These are phyloP conservation scores for Etheostoma spectabile DNA, from an alignment of 2,113 vertebrate genomes.

Conservation along the genomic window DNA sequence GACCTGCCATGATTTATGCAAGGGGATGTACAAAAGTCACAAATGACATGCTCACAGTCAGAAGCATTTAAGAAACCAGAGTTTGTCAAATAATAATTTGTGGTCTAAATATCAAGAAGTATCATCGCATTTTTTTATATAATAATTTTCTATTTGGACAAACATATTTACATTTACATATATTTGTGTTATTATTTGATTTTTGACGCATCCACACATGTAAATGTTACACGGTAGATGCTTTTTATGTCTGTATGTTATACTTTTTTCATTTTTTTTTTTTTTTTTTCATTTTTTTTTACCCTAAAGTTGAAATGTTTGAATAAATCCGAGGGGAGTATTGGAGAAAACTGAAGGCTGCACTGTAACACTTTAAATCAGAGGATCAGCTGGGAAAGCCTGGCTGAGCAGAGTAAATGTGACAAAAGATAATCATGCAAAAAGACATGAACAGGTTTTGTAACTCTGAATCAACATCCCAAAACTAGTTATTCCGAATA, in stretches of 20 bases:
- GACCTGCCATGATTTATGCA: too few species aligned
- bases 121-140: background rate
- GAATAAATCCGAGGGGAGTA: background rate
- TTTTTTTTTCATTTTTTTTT: background rate
- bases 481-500: background rate
- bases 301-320: background rate
- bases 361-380: background rate
- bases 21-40: too few species aligned
- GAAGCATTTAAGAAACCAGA: background rate
- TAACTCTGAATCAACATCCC: conserved; percentile 34
- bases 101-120: background rate
- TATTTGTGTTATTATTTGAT: too few species aligned
- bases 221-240: background rate
- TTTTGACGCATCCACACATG: background rate
- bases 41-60: background rate
- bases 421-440: background rate
- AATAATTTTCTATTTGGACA: too few species aligned
- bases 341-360: background rate
- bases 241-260: background rate
- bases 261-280: background rate
- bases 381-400: conserved; percentile 14
- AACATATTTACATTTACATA: too few species aligned
- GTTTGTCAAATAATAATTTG: background rate
- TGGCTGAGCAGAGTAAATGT: background rate
- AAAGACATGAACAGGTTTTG: background rate